These are phyloP conservation scores for Danaus melanippus DNA, from an alignment of 1,140 invertebrate genomes.

Conservation along the genomic window DNA sequence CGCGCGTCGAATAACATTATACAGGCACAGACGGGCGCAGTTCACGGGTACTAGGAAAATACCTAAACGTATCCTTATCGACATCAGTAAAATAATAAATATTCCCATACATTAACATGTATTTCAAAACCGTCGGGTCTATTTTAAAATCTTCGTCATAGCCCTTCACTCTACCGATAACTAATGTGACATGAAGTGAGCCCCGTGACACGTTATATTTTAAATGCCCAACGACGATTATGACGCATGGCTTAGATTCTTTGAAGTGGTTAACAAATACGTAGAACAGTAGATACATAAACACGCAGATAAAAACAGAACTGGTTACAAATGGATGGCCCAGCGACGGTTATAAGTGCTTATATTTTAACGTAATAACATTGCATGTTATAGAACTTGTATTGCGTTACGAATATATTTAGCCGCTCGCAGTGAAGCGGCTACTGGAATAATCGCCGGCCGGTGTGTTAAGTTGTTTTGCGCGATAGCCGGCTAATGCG, in stretches of 20 bases:
- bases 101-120: too few relatives aligned
- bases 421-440: slow-evolving; percentile 17
- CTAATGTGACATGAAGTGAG: background rate
- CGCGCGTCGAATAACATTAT: slow-evolving; percentile 3
- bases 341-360: too few relatives aligned
- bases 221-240: slow-evolving; percentile 10
- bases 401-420: slow-evolving; percentile 24
- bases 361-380: slow-evolving; percentile 5
- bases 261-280: slow-evolving; percentile 16
- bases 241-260: slow-evolving; percentile 16
- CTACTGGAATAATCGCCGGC: slow-evolving; percentile 24
- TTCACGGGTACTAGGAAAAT: too few relatives aligned
- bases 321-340: background rate
- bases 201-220: slow-evolving; percentile 3
- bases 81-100: too few relatives aligned
- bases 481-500: slow-evolving; percentile 22
- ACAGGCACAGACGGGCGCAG: too few relatives aligned
- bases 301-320: slow-evolving; percentile 6
- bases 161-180: background rate
- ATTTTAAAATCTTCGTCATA: too few relatives aligned
- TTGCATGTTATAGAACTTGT: slow-evolving; percentile 10
- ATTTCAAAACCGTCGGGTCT: too few relatives aligned
- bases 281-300: slow-evolving; percentile 6
- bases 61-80: too few relatives aligned
- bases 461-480: slow-evolving; percentile 24